Base-by-base conservation (phyloP, 2,113 vertebrate species). In the Psephotus haematonotus region DNA sequence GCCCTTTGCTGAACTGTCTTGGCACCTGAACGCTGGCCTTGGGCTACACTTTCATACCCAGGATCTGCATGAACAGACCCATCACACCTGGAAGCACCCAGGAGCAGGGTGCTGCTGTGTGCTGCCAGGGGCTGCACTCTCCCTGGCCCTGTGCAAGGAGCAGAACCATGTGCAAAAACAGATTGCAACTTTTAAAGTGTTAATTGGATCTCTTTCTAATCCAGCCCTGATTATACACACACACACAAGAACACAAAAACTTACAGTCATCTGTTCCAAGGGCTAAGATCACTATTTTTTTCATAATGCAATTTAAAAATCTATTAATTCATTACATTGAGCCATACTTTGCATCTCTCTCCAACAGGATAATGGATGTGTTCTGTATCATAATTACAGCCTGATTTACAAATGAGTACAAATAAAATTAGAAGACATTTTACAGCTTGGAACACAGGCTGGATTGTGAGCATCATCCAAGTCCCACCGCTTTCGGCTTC, bases 391-490 rank as follows among this genome's bases (percentile, higher is more conserved):
- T 94, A 97, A 97, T 97, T 96, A 96, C 96, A 97, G 95, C 91
- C 86, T 96, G 95, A 93, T 95, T 95, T 95, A 93, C 91, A 95
- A 96, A 96, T 37, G 90, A 95, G 96, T 93, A 95, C 93, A 97
- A 96, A 96, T 97, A 96, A 97, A 97, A 97, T 96, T 95, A 96
- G 95, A 94, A 95, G 96, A 96, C 93, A 96, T 96, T 96, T 95
- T 96, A 95, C 93, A 91, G 93, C 96, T 95, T 95, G 95, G 96
- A 96, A 97, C 93, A 96, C 86, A 96, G 82, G 65, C 88, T 71
- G 93, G 95, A 92, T 93, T 86, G 95, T 75, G 80, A 93, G 92
- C 91, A 95, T 93, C 86, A 96, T 96, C 96, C 96, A 97, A 95
- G 93, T 91, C 83, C 80, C 74, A 95, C 81, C 41, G 10, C 86